Conservation (phyloP, 1,140 invertebrate species). For the Leguminivora glycinivorella region DNA sequence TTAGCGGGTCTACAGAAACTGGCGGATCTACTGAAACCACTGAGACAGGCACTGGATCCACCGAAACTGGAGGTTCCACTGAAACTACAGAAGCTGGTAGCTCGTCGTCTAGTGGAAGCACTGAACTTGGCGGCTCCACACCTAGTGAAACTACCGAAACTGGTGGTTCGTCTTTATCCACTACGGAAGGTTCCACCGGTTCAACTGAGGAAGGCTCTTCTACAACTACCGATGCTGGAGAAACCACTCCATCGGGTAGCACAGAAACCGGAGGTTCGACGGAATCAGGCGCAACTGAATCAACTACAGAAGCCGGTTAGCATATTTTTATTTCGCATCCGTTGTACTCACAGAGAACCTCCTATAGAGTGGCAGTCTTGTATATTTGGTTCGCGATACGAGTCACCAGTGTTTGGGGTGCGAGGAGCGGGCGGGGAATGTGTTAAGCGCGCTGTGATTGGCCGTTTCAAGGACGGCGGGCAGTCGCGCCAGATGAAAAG, state of each 20-base stretch:
- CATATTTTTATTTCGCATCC: background rate
- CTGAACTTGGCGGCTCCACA: background rate
- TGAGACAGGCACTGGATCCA: background rate
- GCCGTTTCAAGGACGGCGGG: too few relatives aligned
- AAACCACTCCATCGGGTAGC: constrained; percentile 5
- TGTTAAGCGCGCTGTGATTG: too few relatives aligned
- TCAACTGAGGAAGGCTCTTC: background rate
- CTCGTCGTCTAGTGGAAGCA: background rate
- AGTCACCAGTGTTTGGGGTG: too few relatives aligned
- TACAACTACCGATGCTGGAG: background rate
- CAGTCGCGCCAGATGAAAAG: too few relatives aligned
- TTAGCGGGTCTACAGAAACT: constrained; percentile 13
- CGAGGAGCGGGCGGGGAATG: too few relatives aligned
- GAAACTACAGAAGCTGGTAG: background rate
- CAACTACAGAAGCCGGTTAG: constrained; percentile 27
- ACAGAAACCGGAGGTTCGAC: constrained; percentile 28
- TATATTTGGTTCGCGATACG: too few relatives aligned
- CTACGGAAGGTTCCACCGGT: background rate
- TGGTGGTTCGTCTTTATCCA: background rate
- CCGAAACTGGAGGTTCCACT: constrained; percentile 17
- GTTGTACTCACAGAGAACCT: too few relatives aligned
- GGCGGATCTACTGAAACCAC: constrained; percentile 1
- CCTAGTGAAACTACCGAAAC: background rate
- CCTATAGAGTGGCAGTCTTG: too few relatives aligned
- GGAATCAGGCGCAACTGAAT: constrained; percentile 29